Conservation (phyloP, 2,888 invertebrate genomes). For the Choristoneura rosaceana region DNA sequence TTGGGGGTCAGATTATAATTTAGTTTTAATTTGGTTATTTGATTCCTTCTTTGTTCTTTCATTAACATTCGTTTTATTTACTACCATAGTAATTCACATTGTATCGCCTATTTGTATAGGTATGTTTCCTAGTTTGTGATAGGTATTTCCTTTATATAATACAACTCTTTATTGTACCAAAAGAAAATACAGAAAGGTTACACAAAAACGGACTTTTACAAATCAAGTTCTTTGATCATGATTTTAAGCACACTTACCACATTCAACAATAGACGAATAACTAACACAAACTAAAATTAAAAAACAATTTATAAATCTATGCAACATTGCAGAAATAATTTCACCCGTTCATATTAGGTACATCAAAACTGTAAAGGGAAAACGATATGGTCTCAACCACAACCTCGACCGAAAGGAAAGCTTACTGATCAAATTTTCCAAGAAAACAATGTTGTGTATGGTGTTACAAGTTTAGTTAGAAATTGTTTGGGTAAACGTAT, state of each 20-base stretch:
- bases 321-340: slow-evolving; percentile 7
- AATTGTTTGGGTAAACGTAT: slow-evolving; percentile 1
- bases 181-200: no score
- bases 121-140: no score
- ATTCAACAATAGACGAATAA: slow-evolving; percentile 48
- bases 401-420: not conserved
- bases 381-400: no score
- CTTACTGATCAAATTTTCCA: not conserved
- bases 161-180: no score
- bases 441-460: not conserved
- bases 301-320: slow-evolving; percentile 38
- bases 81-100: no score
- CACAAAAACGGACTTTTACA: no score
- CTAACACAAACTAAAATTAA: slow-evolving; percentile 46
- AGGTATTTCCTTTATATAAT: no score
- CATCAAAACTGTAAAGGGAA: not conserved
- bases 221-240: no score
- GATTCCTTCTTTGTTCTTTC: not conserved
- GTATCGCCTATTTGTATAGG: no score
- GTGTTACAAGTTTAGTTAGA: not conserved
- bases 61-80: not conserved
- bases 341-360: not conserved
- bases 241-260: slow-evolving; percentile 54
- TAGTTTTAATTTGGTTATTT: no score
- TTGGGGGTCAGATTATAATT: no score